phyloP scores from a whole-genome alignment of 2,113 vertebrate genomes.

The Trachemys scripta region DNA sequence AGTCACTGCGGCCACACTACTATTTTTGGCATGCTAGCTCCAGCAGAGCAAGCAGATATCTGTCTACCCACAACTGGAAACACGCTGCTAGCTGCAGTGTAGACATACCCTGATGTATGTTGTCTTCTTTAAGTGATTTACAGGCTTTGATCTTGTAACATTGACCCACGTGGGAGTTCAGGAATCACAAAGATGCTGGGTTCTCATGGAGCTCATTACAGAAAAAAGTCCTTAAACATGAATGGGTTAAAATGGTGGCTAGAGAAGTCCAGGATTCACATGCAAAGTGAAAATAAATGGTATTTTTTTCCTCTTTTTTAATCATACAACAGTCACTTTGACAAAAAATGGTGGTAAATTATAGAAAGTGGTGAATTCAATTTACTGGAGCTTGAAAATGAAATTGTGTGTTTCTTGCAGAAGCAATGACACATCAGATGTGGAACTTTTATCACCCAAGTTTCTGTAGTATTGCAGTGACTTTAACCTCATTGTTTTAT shows the following conservation, averaged over 20 bases:
- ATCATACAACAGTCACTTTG: not conserved
- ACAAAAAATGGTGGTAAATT: not conserved
- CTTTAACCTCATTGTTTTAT: slow-evolving; percentile 14
- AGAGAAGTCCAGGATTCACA: not conserved
- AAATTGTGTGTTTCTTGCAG: not conserved
- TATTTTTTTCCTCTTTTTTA: not conserved
- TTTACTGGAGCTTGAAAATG: accelerated
- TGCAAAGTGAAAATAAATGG: not conserved
- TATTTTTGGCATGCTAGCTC: not conserved
- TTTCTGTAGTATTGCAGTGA: not conserved
- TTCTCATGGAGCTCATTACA: not conserved
- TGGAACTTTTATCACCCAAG: not conserved
- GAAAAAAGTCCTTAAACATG: not conserved
- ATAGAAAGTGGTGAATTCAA: not conserved
- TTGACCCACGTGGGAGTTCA: not conserved
- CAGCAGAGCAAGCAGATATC: not conserved
- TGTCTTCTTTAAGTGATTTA: accelerated
- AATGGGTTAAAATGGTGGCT: not conserved
- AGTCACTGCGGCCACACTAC: not conserved
- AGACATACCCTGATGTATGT: not conserved
- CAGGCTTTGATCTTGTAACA: not conserved
- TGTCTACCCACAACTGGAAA: not conserved
- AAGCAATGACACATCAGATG: not conserved
- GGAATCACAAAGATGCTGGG: not conserved
- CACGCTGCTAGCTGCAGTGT: not conserved